Evolutionary conservation across 2,113 vertebrate species (phyloP).

Genomic region (Smithornis capensis): DNA sequence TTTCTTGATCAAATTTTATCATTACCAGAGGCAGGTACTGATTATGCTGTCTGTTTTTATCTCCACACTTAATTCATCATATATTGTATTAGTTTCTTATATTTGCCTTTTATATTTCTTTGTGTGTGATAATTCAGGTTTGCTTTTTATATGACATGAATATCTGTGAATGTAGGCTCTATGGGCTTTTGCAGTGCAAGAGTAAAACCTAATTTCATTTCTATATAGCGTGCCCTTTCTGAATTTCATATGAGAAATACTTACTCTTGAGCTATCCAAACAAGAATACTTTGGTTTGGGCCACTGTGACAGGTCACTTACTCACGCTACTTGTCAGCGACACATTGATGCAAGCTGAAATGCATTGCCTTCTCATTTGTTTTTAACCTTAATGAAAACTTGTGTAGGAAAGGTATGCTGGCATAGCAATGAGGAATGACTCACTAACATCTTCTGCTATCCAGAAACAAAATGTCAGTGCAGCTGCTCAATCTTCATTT

Average conservation of each 20-base stretch:
- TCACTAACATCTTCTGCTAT: neutral
- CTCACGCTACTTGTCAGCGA: neutral
- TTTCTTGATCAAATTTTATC: neutral
- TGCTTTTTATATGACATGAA: neutral
- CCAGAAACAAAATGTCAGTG: slow-evolving; percentile 33
- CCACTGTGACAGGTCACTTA: slow-evolving; percentile 1
- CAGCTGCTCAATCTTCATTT: slow-evolving; percentile 25
- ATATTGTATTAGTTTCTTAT: neutral
- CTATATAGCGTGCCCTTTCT: neutral
- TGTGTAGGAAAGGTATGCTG: neutral
- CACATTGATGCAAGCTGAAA: neutral
- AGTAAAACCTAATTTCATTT: slow-evolving; percentile 18
- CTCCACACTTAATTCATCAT: neutral
- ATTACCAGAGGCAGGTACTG: neutral
- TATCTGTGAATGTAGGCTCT: neutral
- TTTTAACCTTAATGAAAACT: slow-evolving; percentile 58
- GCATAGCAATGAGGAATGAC: slow-evolving; percentile 36
- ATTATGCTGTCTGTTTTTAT: slow-evolving; percentile 8
- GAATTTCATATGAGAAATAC: slow-evolving; percentile 34
- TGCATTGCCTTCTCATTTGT: slow-evolving; percentile 34
- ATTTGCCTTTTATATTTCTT: slow-evolving; percentile 26
- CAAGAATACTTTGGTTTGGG: neutral
- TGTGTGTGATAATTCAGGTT: neutral
- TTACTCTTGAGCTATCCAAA: neutral
- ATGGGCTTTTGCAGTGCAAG: neutral